Conservation (phyloP, 1,140 invertebrate genomes). For the Gryllus bimaculatus region DNA sequence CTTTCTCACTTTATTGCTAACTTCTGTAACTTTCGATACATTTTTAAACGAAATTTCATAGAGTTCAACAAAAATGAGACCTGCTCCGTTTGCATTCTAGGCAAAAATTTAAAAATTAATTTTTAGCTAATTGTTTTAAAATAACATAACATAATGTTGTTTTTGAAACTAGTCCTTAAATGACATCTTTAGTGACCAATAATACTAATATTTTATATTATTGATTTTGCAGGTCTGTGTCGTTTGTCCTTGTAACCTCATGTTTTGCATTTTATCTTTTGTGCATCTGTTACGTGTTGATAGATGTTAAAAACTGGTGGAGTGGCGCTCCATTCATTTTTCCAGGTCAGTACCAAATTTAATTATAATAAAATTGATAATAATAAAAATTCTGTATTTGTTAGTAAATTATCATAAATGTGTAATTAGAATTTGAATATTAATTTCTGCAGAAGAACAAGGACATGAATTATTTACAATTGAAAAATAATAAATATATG, state of each 20-base stretch:
- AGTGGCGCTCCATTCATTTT: constrained; percentile 70
- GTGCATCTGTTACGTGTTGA: constrained; percentile 60
- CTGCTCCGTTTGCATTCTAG: too few relatives aligned
- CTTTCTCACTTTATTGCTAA: too few relatives aligned
- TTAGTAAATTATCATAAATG: too few relatives aligned
- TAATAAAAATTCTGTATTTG: too few relatives aligned
- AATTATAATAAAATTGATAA: too few relatives aligned
- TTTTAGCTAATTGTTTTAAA: too few relatives aligned
- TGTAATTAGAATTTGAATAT: too few relatives aligned
- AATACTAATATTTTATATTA: neutral
- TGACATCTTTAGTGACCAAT: neutral
- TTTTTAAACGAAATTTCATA: too few relatives aligned
- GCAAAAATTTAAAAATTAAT: too few relatives aligned
- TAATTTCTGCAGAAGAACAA: neutral
- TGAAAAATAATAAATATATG: neutral
- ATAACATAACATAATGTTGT: neutral
- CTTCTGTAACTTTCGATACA: too few relatives aligned
- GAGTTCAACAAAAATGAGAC: too few relatives aligned
- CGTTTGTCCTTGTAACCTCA: constrained; percentile 71
- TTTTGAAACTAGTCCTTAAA: neutral
- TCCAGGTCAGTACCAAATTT: constrained; percentile 37
- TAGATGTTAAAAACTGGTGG: constrained; percentile 72
- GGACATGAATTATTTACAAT: neutral
- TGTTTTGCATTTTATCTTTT: constrained; percentile 64
- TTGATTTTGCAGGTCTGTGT: constrained; percentile 60